These are phyloP conservation scores for Melieria omissa DNA, from an alignment of 2,888 invertebrate genomes.

Conservation along the genomic window DNA sequence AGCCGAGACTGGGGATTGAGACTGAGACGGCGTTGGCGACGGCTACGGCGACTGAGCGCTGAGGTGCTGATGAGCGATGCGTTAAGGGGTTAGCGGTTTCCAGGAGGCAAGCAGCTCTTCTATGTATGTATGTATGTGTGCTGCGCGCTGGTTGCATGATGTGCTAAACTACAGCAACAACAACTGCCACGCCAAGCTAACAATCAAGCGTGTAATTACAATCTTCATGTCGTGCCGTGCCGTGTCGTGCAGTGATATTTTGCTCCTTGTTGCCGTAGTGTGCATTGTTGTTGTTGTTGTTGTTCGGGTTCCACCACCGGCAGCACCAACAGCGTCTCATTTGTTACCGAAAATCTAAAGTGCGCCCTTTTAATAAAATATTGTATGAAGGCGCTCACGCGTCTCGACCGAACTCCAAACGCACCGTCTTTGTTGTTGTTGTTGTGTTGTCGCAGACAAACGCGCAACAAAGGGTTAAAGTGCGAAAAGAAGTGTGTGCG, in stretches of 20 bases:
- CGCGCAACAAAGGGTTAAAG: conserved; percentile 51
- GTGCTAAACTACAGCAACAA: conserved; percentile 25
- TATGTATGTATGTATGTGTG: conserved; percentile 14
- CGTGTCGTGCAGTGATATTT: conserved; percentile 35
- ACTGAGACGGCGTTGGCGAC: too few species aligned
- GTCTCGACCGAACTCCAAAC: too few species aligned
- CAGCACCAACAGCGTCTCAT: conserved; percentile 25
- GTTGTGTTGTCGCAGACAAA: conserved; percentile 24
- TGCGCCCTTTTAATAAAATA: conserved; percentile 16
- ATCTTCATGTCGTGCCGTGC: conserved; percentile 51
- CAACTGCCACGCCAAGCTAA: conserved; percentile 48
- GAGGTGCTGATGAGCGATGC: too few species aligned
- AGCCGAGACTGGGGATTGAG: too few species aligned
- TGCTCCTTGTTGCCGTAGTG: neutral
- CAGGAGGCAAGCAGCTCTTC: too few species aligned
- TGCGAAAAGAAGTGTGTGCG: conserved; percentile 21
- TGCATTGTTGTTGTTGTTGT: neutral
- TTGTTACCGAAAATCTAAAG: conserved; percentile 46
- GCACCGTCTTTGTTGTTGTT: too few species aligned
- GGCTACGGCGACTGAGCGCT: too few species aligned
- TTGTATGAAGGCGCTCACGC: neutral
- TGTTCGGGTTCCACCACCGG: neutral
- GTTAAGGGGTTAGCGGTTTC: too few species aligned
- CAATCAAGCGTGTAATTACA: conserved; percentile 67
- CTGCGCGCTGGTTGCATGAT: neutral